Base-by-base conservation (phyloP, 64 coral and sea anemone species). In the Stichodactyla helianthus region DNA sequence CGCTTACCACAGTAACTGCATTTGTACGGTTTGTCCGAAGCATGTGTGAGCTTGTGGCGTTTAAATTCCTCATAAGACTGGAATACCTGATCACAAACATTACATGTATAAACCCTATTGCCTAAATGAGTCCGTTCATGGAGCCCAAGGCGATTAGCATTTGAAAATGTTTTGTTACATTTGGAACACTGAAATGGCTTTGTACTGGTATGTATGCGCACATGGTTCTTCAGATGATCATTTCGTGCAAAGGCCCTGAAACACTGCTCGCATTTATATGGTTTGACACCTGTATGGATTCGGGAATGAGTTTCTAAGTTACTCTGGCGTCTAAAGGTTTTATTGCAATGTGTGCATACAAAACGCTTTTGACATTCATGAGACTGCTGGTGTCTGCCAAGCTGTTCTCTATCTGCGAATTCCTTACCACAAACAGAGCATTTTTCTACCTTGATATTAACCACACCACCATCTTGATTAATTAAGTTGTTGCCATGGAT, bases 261-360 rank as follows among this genome's bases (percentile, higher is more conserved):
- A 71, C 88, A 89, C 31, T 25, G 53, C 19, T 83, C 58, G 55
- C 88, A 89, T 71, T 82, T 60, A 61, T 83, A 89, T 13, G 88
- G 88, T 82, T 82, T 82, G 4, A 82, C 77, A 14, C 88, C 88
- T 16, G 79, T 89, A 67, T 89, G 88, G 50, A 50, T 67, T 17
- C 88, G 58, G 22, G 17, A n/a, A 83, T 89, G 88, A n/a, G 22
- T 67, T 22, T 83, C 50, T 20, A 89, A 58, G 26, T 80, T 82
- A 20, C 56, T 67, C 23, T 79, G 78, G 8, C 54, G 19, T 12
- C 17, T 17, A 55, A 89, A 89, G 6, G 88, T 7, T 57, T 89
- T 89, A 4, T 82, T 53, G 50, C 88, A 89, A 10, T 65, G 44
- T 17, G 25, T 9, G 55, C 88, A 89, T 50, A 19, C 44, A 51